Base-by-base conservation (phyloP, 2,888 invertebrate genomes). In the Xanthorhoe designata region DNA sequence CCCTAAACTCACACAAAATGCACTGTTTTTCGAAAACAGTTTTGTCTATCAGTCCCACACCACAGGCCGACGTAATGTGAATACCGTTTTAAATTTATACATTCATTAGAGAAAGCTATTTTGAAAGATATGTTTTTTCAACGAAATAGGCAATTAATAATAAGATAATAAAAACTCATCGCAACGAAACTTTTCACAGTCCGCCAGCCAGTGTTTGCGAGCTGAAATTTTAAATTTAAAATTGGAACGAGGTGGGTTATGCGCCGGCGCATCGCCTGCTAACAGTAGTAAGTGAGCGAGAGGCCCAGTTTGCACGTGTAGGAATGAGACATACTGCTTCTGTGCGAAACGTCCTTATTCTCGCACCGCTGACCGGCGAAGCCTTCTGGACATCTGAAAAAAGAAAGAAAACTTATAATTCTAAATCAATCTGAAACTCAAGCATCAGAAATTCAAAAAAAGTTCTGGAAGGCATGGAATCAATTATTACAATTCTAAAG, bases 311-410 rank as follows among this genome's bases (percentile, higher is more conserved):
- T 96, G 96, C 96, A 96, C 92, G 95, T 95, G 94, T 95, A 96
- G 91, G 95, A 94, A 92, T 95, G 95, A 96, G 96, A 96, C 96
- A 95, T 96, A 96, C 96, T 96, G 94, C 96, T 95, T 86, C 90
- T 89, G 87, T 95, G 95, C 89, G 95, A 95, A 85, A 96, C 95
- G 91, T 96, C 95, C 95, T 97, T 97, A 90, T 95, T 95, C 92
- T 96, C 96, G 94, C 97, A 97, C 83, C 96, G 95, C 87, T 95
- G 95, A 83, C 97, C 97, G 86, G 95, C 95, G 95, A 95, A 97
- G 84, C 96, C 96, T 87, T 96, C 96, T 78, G 96, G 95, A 92
- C 97, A 97, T 94, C 97, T 97, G 94, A 95, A 92, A 72, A n/a
- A 61, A 71, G 71, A 55, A 61, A 53, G 32, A 45, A 50, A 35